phyloP scores from a whole-genome alignment of 2,113 vertebrate species.

The Ochotona curzoniae region DNA sequence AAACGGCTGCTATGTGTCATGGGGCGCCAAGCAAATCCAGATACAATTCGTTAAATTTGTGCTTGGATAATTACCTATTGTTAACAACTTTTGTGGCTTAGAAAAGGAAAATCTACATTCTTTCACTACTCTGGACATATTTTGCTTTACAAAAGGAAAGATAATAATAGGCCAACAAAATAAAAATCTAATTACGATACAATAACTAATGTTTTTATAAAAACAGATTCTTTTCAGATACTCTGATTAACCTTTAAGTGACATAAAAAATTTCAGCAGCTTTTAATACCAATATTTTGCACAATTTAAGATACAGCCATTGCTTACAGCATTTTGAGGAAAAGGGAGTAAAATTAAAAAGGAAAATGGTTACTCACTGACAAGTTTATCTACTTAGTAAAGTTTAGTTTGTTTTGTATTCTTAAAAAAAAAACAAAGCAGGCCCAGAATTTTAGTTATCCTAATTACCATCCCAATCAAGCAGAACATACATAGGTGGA shows the following conservation, averaged over 20 bases:
- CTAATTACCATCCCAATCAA: slow-evolving; percentile 82
- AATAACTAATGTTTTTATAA: slow-evolving; percentile 83
- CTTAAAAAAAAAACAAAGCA: slow-evolving; percentile 70
- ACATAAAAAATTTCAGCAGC: slow-evolving; percentile 79
- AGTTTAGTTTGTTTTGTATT: slow-evolving; percentile 71
- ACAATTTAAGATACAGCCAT: slow-evolving; percentile 84
- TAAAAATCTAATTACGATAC: slow-evolving; percentile 82
- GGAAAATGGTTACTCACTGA: slow-evolving; percentile 67
- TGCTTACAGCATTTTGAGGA: slow-evolving; percentile 76
- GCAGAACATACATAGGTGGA: slow-evolving; percentile 67
- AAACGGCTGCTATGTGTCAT: background rate
- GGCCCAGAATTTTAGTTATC: slow-evolving; percentile 80
- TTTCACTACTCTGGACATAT: slow-evolving; percentile 41
- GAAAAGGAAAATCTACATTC: slow-evolving; percentile 42
- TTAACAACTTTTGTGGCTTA: slow-evolving; percentile 54
- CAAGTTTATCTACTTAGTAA: slow-evolving; percentile 75
- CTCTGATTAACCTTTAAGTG: slow-evolving; percentile 85
- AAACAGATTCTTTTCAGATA: slow-evolving; percentile 84
- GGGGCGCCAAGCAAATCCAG: slow-evolving; percentile 7
- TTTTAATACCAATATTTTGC: slow-evolving; percentile 81
- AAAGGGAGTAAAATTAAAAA: slow-evolving; percentile 66
- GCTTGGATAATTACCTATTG: slow-evolving; percentile 19
- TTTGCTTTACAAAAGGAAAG: slow-evolving; percentile 67
- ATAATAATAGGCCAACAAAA: slow-evolving; percentile 64
- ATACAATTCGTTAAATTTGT: background rate